Conservation (phyloP, 1,140 invertebrate genomes). For the Drosophila guanche region DNA sequence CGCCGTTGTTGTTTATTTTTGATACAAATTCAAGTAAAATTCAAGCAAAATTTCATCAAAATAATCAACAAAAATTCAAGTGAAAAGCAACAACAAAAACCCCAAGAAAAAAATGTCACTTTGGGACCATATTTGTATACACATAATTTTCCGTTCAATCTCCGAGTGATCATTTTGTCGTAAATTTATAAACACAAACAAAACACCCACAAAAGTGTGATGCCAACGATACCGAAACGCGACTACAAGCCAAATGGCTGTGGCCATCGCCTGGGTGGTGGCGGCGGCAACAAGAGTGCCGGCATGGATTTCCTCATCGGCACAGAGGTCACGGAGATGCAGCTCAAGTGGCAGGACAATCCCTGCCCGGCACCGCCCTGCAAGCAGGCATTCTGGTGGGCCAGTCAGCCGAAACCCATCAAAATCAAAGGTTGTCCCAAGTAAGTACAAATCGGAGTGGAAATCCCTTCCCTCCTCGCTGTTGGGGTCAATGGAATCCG, state of each 20-base stretch:
- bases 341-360: slow-evolving; percentile 72
- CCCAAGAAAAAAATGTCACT: slow-evolving; percentile 60
- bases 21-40: slow-evolving; percentile 57
- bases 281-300: slow-evolving; percentile 24
- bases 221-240: slow-evolving; percentile 76
- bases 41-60: slow-evolving; percentile 12
- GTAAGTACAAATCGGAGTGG: slow-evolving; percentile 46
- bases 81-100: neutral
- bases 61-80: slow-evolving; percentile 5
- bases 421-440: slow-evolving; percentile 79
- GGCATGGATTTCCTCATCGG: slow-evolving; percentile 68
- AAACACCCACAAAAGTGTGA: slow-evolving; percentile 23
- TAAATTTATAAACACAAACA: slow-evolving; percentile 30
- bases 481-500: slow-evolving; percentile 62
- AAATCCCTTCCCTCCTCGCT: neutral
- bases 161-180: slow-evolving; percentile 23
- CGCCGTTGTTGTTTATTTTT: slow-evolving; percentile 78
- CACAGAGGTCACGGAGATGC: slow-evolving; percentile 75
- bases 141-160: slow-evolving; percentile 40
- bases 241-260: slow-evolving; percentile 42
- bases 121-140: slow-evolving; percentile 46
- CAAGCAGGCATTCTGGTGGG: slow-evolving; percentile 79
- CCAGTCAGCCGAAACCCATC: slow-evolving; percentile 75
- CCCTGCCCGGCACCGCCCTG: slow-evolving; percentile 75
- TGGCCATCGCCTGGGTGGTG: too few species aligned